Conservation (phyloP, 37 sponge, comb jelly and placozoan species). For the Oscarella lobularis region DNA sequence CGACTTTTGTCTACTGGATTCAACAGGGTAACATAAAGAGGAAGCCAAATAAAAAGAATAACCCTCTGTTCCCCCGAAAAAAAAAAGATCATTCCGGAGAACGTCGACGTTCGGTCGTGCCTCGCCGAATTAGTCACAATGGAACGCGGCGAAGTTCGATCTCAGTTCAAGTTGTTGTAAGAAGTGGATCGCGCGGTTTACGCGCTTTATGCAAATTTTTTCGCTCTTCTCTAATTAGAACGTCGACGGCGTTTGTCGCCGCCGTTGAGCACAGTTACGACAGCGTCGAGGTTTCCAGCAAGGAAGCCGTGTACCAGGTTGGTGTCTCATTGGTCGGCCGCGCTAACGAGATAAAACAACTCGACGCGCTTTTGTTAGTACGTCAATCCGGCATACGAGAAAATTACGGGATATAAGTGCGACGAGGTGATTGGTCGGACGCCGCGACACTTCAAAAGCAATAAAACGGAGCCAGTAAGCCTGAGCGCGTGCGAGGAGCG, state of each 20-base stretch:
- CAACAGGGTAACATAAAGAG: too few species aligned
- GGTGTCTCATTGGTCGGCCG: too few species aligned
- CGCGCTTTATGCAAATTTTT: not conserved
- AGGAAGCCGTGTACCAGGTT: not conserved
- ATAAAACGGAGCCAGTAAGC: too few species aligned
- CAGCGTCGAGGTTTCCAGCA: not conserved
- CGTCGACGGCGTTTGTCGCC: not conserved
- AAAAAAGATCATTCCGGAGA: constrained; percentile 9
- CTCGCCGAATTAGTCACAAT: constrained; percentile 16
- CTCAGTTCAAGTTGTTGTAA: constrained; percentile 10
- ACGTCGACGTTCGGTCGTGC: constrained; percentile 21
- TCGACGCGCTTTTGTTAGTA: too few species aligned
- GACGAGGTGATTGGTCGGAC: not conserved
- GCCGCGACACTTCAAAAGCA: too few species aligned
- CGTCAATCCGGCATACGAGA: not conserved
- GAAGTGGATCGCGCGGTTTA: not conserved
- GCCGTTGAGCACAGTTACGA: not conserved
- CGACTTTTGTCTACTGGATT: too few species aligned
- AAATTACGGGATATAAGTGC: not conserved
- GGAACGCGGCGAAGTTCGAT: constrained; percentile 14
- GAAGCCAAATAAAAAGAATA: too few species aligned
- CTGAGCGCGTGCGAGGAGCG: too few species aligned
- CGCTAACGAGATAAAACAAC: too few species aligned
- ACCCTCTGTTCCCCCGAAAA: too few species aligned
- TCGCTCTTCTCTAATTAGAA: too few species aligned